A percentile compares a stretch with the other conserved stretches of the same genome.
These are phyloP conservation scores for Coregonus suidteri DNA, from an alignment of 2,797 vertebrate species.

Conservation along the genomic window DNA sequence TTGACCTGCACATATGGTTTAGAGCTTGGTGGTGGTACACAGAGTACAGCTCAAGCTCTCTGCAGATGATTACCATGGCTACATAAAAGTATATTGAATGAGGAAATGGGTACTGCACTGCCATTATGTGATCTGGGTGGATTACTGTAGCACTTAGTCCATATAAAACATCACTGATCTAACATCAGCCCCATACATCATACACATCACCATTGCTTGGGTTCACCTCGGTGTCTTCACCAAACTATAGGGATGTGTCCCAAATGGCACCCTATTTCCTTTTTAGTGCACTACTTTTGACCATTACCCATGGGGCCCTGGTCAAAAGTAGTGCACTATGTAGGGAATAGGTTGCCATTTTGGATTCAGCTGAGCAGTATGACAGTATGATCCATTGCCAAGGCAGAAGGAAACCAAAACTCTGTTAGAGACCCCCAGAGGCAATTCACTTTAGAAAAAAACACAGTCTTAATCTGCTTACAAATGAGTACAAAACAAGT, in stretches of 20 bases:
- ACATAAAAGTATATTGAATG: conserved; percentile 55
- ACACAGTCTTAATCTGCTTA: conserved; percentile 30
- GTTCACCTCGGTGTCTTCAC: conserved; percentile 53
- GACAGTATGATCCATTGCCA: conserved; percentile 32
- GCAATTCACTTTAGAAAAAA: conserved; percentile 19
- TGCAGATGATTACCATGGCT: conserved; percentile 66
- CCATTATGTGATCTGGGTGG: conserved; percentile 70
- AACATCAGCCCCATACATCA: conserved; percentile 35
- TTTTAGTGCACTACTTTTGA: background rate
- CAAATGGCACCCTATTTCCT: background rate
- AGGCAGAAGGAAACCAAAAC: conserved; percentile 10
- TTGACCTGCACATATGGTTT: conserved; percentile 65
- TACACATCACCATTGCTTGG: conserved; percentile 47
- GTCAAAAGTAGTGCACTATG: background rate
- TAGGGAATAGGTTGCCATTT: background rate
- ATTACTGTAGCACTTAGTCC: conserved; percentile 65
- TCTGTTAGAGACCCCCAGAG: conserved; percentile 22
- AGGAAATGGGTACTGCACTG: conserved; percentile 62
- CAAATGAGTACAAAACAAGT: conserved; percentile 39
- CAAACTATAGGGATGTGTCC: background rate
- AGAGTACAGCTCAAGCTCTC: conserved; percentile 51
- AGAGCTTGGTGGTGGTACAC: conserved; percentile 51
- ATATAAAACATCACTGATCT: conserved; percentile 65
- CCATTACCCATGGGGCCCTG: background rate
- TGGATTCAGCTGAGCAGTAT: background rate